phyloP scores from a whole-genome alignment of 1,140 invertebrate genomes.

The Drosophila bipectinata region DNA sequence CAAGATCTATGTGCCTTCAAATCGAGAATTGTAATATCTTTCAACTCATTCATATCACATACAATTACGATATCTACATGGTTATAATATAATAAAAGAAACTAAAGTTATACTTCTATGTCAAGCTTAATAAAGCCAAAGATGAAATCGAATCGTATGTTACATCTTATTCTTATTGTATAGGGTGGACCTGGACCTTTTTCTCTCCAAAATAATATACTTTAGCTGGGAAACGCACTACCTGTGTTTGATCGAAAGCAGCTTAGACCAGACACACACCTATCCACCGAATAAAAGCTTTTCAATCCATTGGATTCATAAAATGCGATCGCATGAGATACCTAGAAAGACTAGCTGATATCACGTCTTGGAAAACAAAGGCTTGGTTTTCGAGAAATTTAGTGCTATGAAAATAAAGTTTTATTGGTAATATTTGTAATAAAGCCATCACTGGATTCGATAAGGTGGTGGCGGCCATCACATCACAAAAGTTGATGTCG shows the following conservation, averaged over 20 bases:
- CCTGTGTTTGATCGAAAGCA: background rate
- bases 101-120: slow-evolving; percentile 35
- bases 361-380: too few relatives aligned
- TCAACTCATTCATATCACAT: slow-evolving; percentile 17
- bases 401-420: too few relatives aligned
- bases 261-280: background rate
- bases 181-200: background rate
- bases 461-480: background rate
- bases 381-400: too few relatives aligned
- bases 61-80: slow-evolving; percentile 15
- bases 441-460: too few relatives aligned
- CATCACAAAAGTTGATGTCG: background rate
- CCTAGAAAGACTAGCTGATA: too few relatives aligned
- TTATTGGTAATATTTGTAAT: too few relatives aligned
- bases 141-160: slow-evolving; percentile 31
- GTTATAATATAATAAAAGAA: slow-evolving; percentile 24
- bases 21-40: slow-evolving; percentile 20
- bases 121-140: slow-evolving; percentile 59
- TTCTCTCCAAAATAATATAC: background rate
- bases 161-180: background rate
- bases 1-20: slow-evolving; percentile 27
- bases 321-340: too few relatives aligned
- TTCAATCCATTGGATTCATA: background rate
- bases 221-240: background rate
- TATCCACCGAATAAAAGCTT: background rate